Conservation (phyloP, 2,888 invertebrate species). For the Parasteatoda lunata region DNA sequence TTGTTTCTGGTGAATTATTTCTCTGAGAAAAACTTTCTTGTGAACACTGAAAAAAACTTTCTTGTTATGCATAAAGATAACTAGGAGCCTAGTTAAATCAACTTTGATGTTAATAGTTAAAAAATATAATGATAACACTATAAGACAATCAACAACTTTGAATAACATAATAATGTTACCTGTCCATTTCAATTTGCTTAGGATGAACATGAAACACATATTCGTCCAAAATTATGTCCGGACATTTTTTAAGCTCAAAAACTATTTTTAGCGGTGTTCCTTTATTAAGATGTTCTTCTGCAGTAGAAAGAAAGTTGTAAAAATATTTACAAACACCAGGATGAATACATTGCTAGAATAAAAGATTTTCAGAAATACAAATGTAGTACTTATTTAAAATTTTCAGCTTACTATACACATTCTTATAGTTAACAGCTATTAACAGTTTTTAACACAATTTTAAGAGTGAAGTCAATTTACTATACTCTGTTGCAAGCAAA, state of each 20-base stretch:
- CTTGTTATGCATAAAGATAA: too few species aligned
- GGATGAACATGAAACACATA: not conserved
- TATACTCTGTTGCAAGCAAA: too few species aligned
- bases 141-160: not conserved
- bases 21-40: too few species aligned
- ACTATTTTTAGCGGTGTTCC: not conserved
- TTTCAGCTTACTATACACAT: not conserved
- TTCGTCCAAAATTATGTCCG: not conserved
- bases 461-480: too few species aligned
- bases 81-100: too few species aligned
- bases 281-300: not conserved
- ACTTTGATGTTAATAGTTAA: not conserved
- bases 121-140: not conserved
- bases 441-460: too few species aligned
- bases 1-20: too few species aligned
- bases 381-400: not conserved
- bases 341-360: not conserved
- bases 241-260: not conserved
- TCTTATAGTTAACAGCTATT: too few species aligned
- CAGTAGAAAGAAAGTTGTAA: slow-evolving; percentile 5
- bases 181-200: not conserved
- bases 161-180: not conserved
- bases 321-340: not conserved
- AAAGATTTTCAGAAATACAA: not conserved
- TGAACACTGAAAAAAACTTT: too few species aligned